A percentile compares a stretch with the other conserved stretches of the same genome.
Conservation (phyloP, 2,797 vertebrate species). For the Bryconaethiops microstoma region DNA sequence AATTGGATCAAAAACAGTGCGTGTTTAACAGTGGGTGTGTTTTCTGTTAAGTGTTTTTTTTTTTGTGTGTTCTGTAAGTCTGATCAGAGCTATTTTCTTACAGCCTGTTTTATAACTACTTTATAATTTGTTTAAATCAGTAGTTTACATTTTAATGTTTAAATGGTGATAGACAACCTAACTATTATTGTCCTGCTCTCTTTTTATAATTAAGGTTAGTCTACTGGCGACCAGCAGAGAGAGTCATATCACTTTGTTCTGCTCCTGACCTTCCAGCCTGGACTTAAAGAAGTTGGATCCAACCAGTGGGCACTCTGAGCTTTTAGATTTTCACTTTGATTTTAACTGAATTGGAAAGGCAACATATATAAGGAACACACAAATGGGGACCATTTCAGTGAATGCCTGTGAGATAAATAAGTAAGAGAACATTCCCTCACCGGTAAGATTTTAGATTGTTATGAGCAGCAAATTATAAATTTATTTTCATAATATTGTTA, state of each 20-base stretch:
- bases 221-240: conserved; percentile 18
- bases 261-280: conserved; percentile 48
- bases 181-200: background rate
- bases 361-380: conserved; percentile 36
- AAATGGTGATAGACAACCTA: background rate
- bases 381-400: conserved; percentile 49
- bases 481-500: conserved; percentile 9
- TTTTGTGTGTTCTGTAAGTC: background rate
- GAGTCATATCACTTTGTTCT: conserved; percentile 33
- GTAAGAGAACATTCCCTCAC: conserved; percentile 48
- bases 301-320: conserved; percentile 39
- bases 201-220: conserved; percentile 31
- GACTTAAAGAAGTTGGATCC: conserved; percentile 29
- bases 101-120: too few species aligned
- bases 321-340: conserved; percentile 43
- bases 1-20: background rate
- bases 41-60: background rate
- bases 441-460: conserved; percentile 42
- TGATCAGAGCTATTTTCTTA: background rate
- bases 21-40: background rate
- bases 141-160: background rate
- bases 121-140: background rate
- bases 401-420: conserved; percentile 51
- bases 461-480: conserved; percentile 24
- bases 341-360: conserved; percentile 30